Evolutionary conservation across 2,888 invertebrate genomes (phyloP), one percentile per base, ranked within the genome.

Genomic region (Seira musarum): DNA sequence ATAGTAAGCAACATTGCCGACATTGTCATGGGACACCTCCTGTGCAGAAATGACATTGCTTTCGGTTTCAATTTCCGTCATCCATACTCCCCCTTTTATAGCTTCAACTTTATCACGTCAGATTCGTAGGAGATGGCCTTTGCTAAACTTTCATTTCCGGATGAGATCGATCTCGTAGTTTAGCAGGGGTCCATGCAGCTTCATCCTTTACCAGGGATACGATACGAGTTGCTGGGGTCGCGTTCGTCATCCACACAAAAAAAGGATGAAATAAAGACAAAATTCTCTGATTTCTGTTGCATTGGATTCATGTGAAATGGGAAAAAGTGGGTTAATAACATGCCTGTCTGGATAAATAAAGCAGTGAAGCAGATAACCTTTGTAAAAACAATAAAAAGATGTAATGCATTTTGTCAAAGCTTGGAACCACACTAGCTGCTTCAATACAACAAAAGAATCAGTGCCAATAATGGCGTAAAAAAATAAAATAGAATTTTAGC

Each of bases 341-440:
- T 57, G 57, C 3, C 8, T n/a, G 57, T 57, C 57, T 57, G 17
- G 57, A 57, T 57, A 17, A 57, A 57, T 57, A n/a, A 17, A 57
- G 57, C 10, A n/a, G 57, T n/a, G n/a, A n/a, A n/a, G 57, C 57
- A 8, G 40, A 13, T 40, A 57, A 57, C 57, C 57, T 57, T 57
- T 57, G 57, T 57, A 57, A 57, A n/a, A 57, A 57, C 57, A 57
- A 57, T 57, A 57, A 57, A 57, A 57, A 40, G 10, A 57, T 15
- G 17, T 17, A 17, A 5, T 17, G 17, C 57, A 57, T 57, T 57
- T 40, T n/a, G 57, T 8, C 57, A 57, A 40, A 40, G 40, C 13
- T n/a, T n/a, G n/a, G 40, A 40, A 5, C 57, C 17, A n/a, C 57
- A n/a, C 57, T 57, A 57, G 5, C n/a, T 57, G 15, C 57, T n/a